Base-by-base conservation (phyloP, 2,888 invertebrate species). In the Apeira syringaria region DNA sequence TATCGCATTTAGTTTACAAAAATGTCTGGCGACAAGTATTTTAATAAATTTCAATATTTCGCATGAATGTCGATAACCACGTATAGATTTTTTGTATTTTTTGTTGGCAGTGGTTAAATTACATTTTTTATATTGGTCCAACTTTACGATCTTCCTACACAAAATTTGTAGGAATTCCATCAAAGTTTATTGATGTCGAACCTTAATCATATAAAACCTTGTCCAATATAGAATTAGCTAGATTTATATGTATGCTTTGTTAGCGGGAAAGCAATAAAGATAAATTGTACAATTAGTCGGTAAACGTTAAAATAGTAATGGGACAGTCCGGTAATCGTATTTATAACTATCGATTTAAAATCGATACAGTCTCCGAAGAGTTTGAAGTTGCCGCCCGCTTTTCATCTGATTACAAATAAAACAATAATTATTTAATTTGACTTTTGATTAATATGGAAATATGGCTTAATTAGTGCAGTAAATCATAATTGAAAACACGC, bases 321-420 rank as follows among this genome's bases (percentile, higher is more conserved):
- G 52, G 50, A 51, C 45, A 50, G 50, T 56, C 52, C 42, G 53
- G 41, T 41, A 50, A 55, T 47, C 48, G 47, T 46, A 40, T n/a
- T n/a, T n/a, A n/a, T 48, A 42, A 39, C 36, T 47, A 50, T 53
- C 49, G 42, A 44, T 47, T 31, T 41, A 33, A 42, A 39, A 50
- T 35, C 39, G 35, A 44, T 48, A 50, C 47, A 51, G 48, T 30
- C n/a, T 28, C 42, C 28, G 45, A 31, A 38, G 36, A 27, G 54
- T 71, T 78, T 76, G 72, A 79, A 60, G 53, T 31, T 2, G 47
- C 73, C 76, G 75, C 68, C 52, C 53, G 43, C 64, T 78, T 77
- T 77, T 80, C 77, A 73, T 69, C 68, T 74, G 60, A 78, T 77
- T 72, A 75, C 65, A 65, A 68, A 67, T 47, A 50, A 50, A 53